phyloP scores from a whole-genome alignment of 2,888 invertebrate species.

The Hyposoter dolosus region DNA sequence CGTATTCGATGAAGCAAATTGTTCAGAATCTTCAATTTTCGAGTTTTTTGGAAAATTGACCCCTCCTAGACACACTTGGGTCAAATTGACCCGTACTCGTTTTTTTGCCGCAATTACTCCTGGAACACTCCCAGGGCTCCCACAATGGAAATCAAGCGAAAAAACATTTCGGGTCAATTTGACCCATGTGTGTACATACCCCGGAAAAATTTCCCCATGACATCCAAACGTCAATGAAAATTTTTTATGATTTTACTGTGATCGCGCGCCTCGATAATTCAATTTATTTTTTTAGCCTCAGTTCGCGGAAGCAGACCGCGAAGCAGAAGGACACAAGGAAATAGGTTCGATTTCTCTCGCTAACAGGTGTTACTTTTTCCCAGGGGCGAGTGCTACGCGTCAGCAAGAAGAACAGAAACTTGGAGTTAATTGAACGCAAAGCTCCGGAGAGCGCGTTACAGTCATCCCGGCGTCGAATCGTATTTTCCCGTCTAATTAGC shows the following conservation, averaged over 20 bases:
- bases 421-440: slow-evolving; percentile 62
- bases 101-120: too few relatives aligned
- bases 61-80: too few relatives aligned
- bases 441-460: slow-evolving; percentile 37
- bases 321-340: slow-evolving; percentile 5
- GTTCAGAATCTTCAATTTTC: background rate
- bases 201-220: too few relatives aligned
- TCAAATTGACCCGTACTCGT: too few relatives aligned
- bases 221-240: too few relatives aligned
- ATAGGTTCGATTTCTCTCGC: slow-evolving; percentile 24
- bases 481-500: slow-evolving; percentile 76
- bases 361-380: slow-evolving; percentile 56
- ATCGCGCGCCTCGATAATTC: background rate
- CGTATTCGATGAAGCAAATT: background rate
- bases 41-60: too few relatives aligned
- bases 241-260: too few relatives aligned
- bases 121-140: too few relatives aligned
- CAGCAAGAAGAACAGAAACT: slow-evolving; percentile 31
- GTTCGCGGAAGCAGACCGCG: background rate
- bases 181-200: too few relatives aligned
- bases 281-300: background rate
- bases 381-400: background rate
- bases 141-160: too few relatives aligned
- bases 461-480: slow-evolving; percentile 68
- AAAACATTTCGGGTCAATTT: too few relatives aligned